Base-by-base conservation (phyloP, 1,140 invertebrate genomes). In the Manduca sexta region DNA sequence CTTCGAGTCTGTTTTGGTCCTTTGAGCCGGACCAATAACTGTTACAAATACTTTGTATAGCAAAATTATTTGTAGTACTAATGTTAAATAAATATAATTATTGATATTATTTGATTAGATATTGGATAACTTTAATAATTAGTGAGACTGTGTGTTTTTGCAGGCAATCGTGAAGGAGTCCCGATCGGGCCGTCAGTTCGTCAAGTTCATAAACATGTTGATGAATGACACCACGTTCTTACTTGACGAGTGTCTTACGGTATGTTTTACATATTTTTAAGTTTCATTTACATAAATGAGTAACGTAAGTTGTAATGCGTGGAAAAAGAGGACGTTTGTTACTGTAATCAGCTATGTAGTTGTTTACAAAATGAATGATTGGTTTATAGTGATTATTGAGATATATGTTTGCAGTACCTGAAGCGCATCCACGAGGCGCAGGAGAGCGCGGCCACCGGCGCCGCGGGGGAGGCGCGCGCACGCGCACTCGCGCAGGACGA, bases 221-320 rank as follows among this genome's bases (percentile, higher is more conserved):
- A 99, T 99, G 95, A 99, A 99, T 75, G 98, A 99, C 75, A 98
- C 97, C 6, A 99, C 97, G 26, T 99, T 98, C 83, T 88, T 99
- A 30, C 86, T 99, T 35, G 98, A 99, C 74, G 98, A 99, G 84
- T 98, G 96, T 75, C 86, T 85, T 14, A 83, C 79, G 69, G 82
- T 85, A 46, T 60, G 54, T 58, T 49, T 55, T 29, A 26, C n/a
- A n/a, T n/a, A 26, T 26, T 26, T 26, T 26, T 21, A 21, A 21
- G 21, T 21, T 21, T 21, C 7, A 21, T 21, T 21, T 21, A 21
- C n/a, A n/a, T n/a, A n/a, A n/a, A n/a, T n/a, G n/a, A n/a, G n/a
- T n/a, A n/a, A n/a, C n/a, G n/a, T n/a, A n/a, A n/a, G n/a, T n/a
- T n/a, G n/a, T n/a, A n/a, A n/a, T n/a, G n/a, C n/a, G n/a, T n/a